These are phyloP conservation scores for Cossypha heuglini DNA, from an alignment of 2,797 vertebrate genomes.

Conservation along the genomic window DNA sequence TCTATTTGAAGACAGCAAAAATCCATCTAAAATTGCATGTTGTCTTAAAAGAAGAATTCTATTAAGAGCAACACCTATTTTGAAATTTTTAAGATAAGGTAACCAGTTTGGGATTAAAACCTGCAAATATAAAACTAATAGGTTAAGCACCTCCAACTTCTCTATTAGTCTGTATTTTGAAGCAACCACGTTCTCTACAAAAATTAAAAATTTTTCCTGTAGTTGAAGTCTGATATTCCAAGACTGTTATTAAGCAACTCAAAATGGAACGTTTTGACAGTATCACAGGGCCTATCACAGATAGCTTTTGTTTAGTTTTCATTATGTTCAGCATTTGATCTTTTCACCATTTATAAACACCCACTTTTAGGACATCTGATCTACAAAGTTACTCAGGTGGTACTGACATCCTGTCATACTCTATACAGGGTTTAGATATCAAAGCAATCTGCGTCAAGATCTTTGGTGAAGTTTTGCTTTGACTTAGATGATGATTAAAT, in stretches of 20 bases:
- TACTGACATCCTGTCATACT: neutral
- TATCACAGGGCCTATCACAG: neutral
- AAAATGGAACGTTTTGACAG: neutral
- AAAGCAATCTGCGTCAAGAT: neutral
- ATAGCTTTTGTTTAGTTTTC: neutral
- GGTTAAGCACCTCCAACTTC: neutral
- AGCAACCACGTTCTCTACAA: neutral
- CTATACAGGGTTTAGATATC: neutral
- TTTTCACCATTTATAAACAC: neutral
- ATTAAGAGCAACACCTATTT: neutral
- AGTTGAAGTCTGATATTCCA: neutral
- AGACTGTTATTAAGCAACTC: neutral
- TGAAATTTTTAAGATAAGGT: neutral
- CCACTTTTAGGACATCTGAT: neutral
- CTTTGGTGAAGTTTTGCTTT: neutral
- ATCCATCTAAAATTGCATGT: neutral
- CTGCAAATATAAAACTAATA: neutral
- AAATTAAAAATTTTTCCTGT: neutral
- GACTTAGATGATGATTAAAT: slow-evolving; percentile 3
- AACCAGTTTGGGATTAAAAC: neutral
- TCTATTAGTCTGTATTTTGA: neutral
- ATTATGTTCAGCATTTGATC: neutral
- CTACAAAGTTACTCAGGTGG: neutral
- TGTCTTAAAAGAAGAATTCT: neutral
- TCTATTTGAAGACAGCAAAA: neutral